Percentiles rank a stretch among this genome's conserved stretches.
phyloP scores from a whole-genome alignment of 30 jellyfish, hydroid and myxozoan genomes.

The Hydra vulgaris region DNA sequence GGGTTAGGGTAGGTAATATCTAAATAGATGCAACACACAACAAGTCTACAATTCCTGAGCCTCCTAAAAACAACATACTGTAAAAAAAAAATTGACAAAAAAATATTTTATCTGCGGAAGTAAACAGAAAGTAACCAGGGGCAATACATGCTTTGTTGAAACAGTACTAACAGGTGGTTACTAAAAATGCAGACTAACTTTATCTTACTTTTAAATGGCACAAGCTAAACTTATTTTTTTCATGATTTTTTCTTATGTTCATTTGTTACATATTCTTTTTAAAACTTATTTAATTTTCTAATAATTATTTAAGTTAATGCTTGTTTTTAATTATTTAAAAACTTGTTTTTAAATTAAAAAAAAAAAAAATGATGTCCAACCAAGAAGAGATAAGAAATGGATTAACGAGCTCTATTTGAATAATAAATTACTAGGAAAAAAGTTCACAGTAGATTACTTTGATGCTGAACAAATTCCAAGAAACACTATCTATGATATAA shows the following conservation, averaged over 20 bases:
- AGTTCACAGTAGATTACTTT: background rate
- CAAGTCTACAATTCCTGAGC: too few species aligned
- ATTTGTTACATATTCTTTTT: background rate
- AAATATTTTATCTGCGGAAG: too few species aligned
- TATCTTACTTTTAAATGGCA: background rate
- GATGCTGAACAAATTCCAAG: background rate
- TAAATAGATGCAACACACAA: too few species aligned
- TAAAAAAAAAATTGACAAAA: too few species aligned
- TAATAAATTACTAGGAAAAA: background rate
- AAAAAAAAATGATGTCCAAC: background rate
- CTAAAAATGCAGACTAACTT: background rate
- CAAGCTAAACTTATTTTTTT: background rate
- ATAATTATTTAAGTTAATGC: too few species aligned
- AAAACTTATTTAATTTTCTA: background rate
- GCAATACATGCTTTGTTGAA: too few species aligned
- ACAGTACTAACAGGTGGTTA: background rate
- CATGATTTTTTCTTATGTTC: too few species aligned
- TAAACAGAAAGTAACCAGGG: too few species aligned
- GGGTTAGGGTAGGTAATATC: too few species aligned
- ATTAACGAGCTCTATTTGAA: background rate
- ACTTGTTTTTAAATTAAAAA: background rate
- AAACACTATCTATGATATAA: background rate
- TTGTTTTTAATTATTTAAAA: too few species aligned
- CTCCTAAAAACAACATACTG: too few species aligned
- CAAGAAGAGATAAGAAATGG: background rate